Evolutionary conservation across 1,140 invertebrate genomes (phyloP), one percentile per base, ranked within the genome.

Genomic region (Saccostrea echinata): DNA sequence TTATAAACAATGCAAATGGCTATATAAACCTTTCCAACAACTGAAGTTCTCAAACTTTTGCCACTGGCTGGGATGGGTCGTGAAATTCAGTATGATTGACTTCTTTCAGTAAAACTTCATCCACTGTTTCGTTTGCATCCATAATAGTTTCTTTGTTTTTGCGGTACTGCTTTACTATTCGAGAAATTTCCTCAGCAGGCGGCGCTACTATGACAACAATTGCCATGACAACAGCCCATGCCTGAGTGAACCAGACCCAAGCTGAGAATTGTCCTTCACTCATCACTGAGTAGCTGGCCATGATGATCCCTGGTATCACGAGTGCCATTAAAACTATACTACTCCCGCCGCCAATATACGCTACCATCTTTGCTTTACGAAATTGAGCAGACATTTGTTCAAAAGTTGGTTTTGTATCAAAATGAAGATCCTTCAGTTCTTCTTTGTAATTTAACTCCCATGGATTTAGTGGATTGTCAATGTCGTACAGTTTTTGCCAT

Each of bases 401-500:
- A 86, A 94, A 92, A 1, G 91, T 91, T 33, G 94, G 94, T 55
- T 94, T 91, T 1, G 91, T 91, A 12, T 94, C 93, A 57, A 93
- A 93, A 76, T 92, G 88, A 84, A 92, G 90, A 52, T 91, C 94
- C 86, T 92, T 91, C 13, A 95, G 82, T 35, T 94, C 94, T 64
- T 94, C 92, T 9, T 92, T 88, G 89, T 94, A 95, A 76, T 94
- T 92, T 24, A 95, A 84, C 80, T 94, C 93, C 95, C 95, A 95
- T n/a, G 95, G 95, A 80, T 93, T 92, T 0, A 95, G 91, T 11
- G 95, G 95, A 88, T 95, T 95, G 89, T 95, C 95, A 68, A 95
- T 95, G 88, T 95, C 93, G 83, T 94, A 93, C 87, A 94, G 94
- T 90, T 94, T 95, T 89, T 95, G 93, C 95, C 95, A 95, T 86